Base-by-base conservation (phyloP, 2,888 invertebrate genomes). In the Himalopsyche japonica region DNA sequence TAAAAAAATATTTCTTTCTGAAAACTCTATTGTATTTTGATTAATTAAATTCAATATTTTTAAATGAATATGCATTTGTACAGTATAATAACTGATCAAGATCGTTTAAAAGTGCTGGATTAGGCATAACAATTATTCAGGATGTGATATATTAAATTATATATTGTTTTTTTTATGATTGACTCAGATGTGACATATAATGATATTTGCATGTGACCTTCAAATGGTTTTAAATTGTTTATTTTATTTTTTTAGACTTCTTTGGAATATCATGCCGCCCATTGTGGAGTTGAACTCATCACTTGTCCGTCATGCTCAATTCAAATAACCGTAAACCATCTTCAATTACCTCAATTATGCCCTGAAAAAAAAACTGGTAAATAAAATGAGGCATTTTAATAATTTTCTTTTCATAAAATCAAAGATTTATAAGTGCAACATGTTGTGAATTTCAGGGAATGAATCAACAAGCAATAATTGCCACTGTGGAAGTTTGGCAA, bases 291-390 rank as follows among this genome's bases (percentile, higher is more conserved):
- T 32, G 87, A 86, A 77, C 57, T 86, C 18, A 57, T 87, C 37
- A 86, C 87, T 15, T 87, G 87, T 70, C 85, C 86, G 12, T 87
- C 85, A n/a, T 87, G 87, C 43, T 82, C 80, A 20, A 83, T 86
- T n/a, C 80, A 86, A 81, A 79, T 86, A 43, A 47, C 80, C 15
- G 49, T 85, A 4, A 76, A 76, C 34, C 34, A 81, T 43, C 76
- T 82, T 32, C 78, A 82, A 27, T 32, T 85, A 49, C 81, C 84
- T 6, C 82, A 86, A 24, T 64, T 48, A 32, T 86, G 86, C 43
- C 24, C 48, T 49, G 80, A 85, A 27, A 48, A 15, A 15, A 64
- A 37, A 18, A 15, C 27, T 27, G 78, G 84, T 84, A 82, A 82
- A 81, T 57, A 37, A 20, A 12, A 43, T 24, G 76, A 0, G 5